phyloP scores from a whole-genome alignment of 2,888 invertebrate genomes.

The Pharmacophagus antenor region DNA sequence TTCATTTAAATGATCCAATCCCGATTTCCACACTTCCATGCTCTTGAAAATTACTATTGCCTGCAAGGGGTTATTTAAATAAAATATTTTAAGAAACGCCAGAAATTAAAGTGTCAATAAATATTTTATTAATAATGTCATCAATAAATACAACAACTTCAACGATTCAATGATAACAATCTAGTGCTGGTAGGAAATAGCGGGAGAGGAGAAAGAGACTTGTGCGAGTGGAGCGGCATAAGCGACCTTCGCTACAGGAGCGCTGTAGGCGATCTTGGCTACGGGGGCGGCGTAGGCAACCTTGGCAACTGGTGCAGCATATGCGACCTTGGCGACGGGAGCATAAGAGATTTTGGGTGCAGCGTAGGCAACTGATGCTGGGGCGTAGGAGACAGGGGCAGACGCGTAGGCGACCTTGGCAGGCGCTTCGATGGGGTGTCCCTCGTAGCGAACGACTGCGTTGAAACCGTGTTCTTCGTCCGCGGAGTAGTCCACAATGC shows the following conservation, averaged over 20 bases:
- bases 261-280: slow-evolving; percentile 44
- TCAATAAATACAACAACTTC: slow-evolving; percentile 30
- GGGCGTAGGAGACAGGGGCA: slow-evolving; percentile 38
- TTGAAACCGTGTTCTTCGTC: slow-evolving; percentile 71
- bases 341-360: slow-evolving; percentile 49
- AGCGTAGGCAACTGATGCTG: slow-evolving; percentile 38
- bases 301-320: slow-evolving; percentile 46
- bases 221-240: slow-evolving; percentile 46
- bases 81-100: no score
- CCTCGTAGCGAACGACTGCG: slow-evolving; percentile 70
- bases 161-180: slow-evolving; percentile 31
- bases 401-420: slow-evolving; percentile 41
- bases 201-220: slow-evolving; percentile 62
- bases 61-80: no score
- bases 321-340: slow-evolving; percentile 44
- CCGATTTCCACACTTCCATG: no score
- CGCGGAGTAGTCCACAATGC: slow-evolving; percentile 71
- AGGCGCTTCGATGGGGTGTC: slow-evolving; percentile 49
- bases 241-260: slow-evolving; percentile 38
- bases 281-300: slow-evolving; percentile 44
- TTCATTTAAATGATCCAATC: no score
- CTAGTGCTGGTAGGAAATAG: slow-evolving; percentile 67
- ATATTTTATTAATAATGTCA: slow-evolving; percentile 31
- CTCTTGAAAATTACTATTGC: no score
- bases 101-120: no score